These are phyloP conservation scores for Lasaia peninsularis DNA, from an alignment of 1,140 invertebrate genomes.

Conservation along the genomic window DNA sequence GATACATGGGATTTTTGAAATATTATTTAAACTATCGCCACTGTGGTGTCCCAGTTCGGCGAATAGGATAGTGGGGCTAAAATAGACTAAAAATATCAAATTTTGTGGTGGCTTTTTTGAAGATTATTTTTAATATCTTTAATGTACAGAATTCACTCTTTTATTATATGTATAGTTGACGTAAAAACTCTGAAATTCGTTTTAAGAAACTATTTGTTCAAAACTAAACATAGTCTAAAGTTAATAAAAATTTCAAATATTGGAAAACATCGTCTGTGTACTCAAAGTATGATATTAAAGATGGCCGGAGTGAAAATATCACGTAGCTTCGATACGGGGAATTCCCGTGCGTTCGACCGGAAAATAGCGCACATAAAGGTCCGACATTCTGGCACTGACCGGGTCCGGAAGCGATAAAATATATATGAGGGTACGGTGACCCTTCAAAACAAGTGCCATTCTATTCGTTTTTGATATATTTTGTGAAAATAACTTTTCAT, in stretches of 20 bases:
- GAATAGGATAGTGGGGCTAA: no score
- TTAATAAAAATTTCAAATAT: conserved; percentile 14
- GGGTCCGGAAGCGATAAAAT: conserved; percentile 56
- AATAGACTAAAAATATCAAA: no score
- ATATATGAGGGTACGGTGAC: conserved; percentile 48
- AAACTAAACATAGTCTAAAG: background rate
- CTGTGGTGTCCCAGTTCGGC: no score
- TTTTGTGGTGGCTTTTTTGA: no score
- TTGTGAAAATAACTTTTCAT: conserved; percentile 1
- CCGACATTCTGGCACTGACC: conserved; percentile 53
- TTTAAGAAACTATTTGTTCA: background rate
- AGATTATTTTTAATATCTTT: no score
- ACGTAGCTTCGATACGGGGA: conserved; percentile 52
- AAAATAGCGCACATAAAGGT: conserved; percentile 75
- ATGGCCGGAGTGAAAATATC: conserved; percentile 57
- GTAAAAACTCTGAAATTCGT: no score
- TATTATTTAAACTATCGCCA: no score
- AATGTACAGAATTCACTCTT: no score
- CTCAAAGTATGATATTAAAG: conserved; percentile 37
- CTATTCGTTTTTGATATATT: conserved; percentile 15
- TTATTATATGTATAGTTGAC: no score
- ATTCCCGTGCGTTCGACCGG: conserved; percentile 62
- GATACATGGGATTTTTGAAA: no score
- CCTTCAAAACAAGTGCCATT: conserved; percentile 37
- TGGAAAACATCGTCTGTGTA: conserved; percentile 17